phyloP scores from a whole-genome alignment of 2,888 invertebrate genomes.

The Meliscaeva auricollis region DNA sequence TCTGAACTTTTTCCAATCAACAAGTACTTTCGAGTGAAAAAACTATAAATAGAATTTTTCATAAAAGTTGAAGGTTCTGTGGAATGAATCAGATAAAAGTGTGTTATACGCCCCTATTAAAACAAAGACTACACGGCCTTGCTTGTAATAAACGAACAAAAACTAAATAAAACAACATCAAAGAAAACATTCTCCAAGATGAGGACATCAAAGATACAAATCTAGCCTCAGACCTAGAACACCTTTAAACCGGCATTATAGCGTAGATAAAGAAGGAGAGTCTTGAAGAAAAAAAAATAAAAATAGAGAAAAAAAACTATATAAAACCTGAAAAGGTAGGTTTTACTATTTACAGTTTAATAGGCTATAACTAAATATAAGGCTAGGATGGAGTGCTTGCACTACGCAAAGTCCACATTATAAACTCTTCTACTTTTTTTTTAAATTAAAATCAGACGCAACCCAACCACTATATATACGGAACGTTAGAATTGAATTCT shows the following conservation, averaged over 20 bases:
- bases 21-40: too few relatives aligned
- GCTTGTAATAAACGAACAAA: background rate
- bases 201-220: constrained; percentile 52
- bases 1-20: too few relatives aligned
- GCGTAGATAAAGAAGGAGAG: background rate
- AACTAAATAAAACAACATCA: constrained; percentile 5
- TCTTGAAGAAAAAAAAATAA: constrained; percentile 14
- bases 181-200: constrained; percentile 45
- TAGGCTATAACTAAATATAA: constrained; percentile 41
- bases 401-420: constrained; percentile 15
- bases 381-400: constrained; percentile 17
- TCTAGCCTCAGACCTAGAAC: constrained; percentile 44
- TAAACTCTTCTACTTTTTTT: background rate
- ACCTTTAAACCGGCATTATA: constrained; percentile 33
- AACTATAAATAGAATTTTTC: too few relatives aligned
- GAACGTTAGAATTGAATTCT: constrained; percentile 45
- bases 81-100: too few relatives aligned
- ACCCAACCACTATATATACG: background rate
- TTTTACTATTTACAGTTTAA: constrained; percentile 52
- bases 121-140: background rate
- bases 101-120: too few relatives aligned
- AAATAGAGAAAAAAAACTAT: constrained; percentile 8
- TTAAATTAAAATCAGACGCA: background rate
- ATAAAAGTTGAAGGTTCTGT: too few relatives aligned
- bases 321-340: constrained; percentile 40